These are phyloP conservation scores for Odontomachus brunneus DNA, from an alignment of 1,140 invertebrate species.

Conservation along the genomic window DNA sequence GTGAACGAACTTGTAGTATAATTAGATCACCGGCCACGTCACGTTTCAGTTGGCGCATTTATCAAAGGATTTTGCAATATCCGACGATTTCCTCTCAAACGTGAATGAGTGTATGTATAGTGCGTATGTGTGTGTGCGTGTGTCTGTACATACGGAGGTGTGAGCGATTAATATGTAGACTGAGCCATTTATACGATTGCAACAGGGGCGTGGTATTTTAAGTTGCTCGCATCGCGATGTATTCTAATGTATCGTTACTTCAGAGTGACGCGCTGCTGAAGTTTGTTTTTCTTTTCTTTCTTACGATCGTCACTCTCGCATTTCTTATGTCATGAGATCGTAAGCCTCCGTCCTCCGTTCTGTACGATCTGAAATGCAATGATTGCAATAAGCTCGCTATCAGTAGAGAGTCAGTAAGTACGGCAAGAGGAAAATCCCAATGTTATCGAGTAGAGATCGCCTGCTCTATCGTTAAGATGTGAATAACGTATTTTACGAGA, in stretches of 20 bases:
- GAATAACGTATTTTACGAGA: no score
- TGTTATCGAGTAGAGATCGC: no score
- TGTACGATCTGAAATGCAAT: slow-evolving; percentile 27
- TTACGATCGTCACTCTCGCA: neutral
- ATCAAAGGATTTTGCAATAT: slow-evolving; percentile 44
- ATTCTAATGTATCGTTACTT: slow-evolving; percentile 5
- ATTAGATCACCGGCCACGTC: slow-evolving; percentile 42
- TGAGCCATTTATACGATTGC: slow-evolving; percentile 55
- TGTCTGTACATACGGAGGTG: slow-evolving; percentile 63
- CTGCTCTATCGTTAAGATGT: no score
- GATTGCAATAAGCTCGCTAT: no score
- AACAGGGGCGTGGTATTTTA: slow-evolving; percentile 54
- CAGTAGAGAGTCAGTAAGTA: no score
- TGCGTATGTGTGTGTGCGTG: slow-evolving; percentile 42
- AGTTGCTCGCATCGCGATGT: slow-evolving; percentile 18
- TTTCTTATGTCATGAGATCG: slow-evolving; percentile 13
- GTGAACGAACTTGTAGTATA: slow-evolving; percentile 47
- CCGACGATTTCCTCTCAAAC: slow-evolving; percentile 27
- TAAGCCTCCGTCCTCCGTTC: neutral
- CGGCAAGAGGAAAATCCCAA: no score
- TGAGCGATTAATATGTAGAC: slow-evolving; percentile 61
- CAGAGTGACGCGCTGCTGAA: slow-evolving; percentile 3
- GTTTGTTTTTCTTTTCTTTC: neutral
- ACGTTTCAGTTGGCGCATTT: slow-evolving; percentile 34
- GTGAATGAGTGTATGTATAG: slow-evolving; percentile 5